Percentiles rank a stretch among this genome's conserved stretches.
These are phyloP conservation scores for Mimachlamys varia DNA, from an alignment of 2,888 invertebrate genomes.

Conservation along the genomic window DNA sequence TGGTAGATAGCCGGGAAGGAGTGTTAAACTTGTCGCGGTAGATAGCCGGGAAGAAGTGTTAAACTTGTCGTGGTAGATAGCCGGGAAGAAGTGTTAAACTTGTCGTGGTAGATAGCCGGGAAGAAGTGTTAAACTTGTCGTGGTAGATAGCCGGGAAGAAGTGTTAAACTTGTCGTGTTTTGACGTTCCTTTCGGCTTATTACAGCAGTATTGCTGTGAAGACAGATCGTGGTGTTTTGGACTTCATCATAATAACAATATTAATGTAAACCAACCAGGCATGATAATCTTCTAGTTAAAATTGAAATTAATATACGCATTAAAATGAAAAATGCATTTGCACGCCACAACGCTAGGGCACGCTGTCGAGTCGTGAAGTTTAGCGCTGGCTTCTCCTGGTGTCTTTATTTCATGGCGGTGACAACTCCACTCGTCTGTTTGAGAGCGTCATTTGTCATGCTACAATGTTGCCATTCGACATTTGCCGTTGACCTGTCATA, in stretches of 20 bases:
- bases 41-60: too few relatives aligned
- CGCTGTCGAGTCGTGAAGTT: background rate
- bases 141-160: too few relatives aligned
- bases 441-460: background rate
- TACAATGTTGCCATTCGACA: background rate
- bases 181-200: background rate
- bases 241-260: background rate
- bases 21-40: too few relatives aligned
- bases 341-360: background rate
- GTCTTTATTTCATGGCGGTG: background rate
- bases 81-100: too few relatives aligned
- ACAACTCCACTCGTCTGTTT: background rate
- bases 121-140: too few relatives aligned
- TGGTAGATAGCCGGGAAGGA: too few relatives aligned
- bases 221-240: background rate
- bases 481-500: background rate
- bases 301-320: background rate
- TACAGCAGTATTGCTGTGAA: background rate
- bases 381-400: background rate
- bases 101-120: too few relatives aligned
- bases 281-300: background rate
- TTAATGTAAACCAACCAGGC: background rate
- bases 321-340: slow-evolving; percentile 20
- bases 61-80: too few relatives aligned
- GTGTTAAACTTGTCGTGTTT: background rate